Conservation (phyloP, 2,113 vertebrate species). For the Oncorhynchus kisutch region DNA sequence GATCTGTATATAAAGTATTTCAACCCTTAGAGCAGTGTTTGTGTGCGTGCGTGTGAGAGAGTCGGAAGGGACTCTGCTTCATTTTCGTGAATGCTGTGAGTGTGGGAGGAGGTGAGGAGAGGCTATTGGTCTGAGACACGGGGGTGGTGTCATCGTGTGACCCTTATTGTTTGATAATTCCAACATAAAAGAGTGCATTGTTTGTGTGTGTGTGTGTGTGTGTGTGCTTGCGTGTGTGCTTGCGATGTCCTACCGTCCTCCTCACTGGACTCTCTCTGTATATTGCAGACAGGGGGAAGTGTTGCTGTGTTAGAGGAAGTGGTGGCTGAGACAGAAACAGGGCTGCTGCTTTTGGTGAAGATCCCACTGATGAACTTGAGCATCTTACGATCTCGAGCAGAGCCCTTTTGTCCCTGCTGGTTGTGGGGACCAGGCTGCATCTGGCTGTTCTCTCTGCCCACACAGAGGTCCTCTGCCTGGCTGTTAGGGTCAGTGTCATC, state of each 20-base stretch:
- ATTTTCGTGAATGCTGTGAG: too few species aligned
- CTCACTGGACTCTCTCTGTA: constrained; percentile 78
- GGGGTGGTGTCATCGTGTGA: too few species aligned
- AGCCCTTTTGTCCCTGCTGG: constrained; percentile 65
- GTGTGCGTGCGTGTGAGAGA: too few species aligned
- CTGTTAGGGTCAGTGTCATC: constrained; percentile 92
- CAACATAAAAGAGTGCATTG: background rate
- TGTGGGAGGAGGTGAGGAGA: too few species aligned
- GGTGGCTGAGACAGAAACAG: constrained; percentile 32
- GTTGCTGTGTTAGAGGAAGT: constrained; percentile 58
- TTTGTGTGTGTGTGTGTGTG: constrained; percentile 1
- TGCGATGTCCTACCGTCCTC: constrained; percentile 73
- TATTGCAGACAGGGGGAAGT: constrained; percentile 66
- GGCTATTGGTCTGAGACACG: too few species aligned
- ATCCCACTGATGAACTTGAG: constrained; percentile 96
- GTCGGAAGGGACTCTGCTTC: too few species aligned
- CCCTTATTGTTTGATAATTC: background rate
- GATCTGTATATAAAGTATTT: too few species aligned
- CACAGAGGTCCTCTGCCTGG: constrained; percentile 76
- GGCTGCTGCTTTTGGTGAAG: constrained; percentile 88
- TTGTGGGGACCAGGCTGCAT: constrained; percentile 13
- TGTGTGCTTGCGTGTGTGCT: constrained; percentile 7
- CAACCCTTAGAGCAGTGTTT: too few species aligned
- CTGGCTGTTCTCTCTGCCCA: constrained; percentile 63
- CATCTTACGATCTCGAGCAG: constrained; percentile 93